A percentile compares a stretch with the other conserved stretches of the same genome.
These are phyloP conservation scores for Corynorhinus townsendii DNA, from an alignment of 2,113 vertebrate species.

Conservation along the genomic window DNA sequence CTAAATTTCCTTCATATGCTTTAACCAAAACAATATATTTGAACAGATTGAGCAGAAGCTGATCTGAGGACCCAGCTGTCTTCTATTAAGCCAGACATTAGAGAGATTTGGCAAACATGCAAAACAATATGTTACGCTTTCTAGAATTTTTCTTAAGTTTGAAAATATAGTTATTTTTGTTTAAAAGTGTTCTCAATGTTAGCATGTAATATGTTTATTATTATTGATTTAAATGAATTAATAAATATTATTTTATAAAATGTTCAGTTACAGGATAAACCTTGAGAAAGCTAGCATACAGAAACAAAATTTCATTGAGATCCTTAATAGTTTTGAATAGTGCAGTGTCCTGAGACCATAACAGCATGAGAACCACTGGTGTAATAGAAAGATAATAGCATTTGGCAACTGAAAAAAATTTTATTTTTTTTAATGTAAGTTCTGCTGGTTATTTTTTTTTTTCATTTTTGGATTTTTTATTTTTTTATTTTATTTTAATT, in stretches of 20 bases:
- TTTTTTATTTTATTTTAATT: too few species aligned
- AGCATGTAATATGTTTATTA: not conserved
- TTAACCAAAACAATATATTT: not conserved
- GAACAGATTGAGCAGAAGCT: not conserved
- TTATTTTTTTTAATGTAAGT: not conserved
- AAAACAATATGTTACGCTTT: not conserved
- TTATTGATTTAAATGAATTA: not conserved
- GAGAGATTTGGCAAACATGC: not conserved
- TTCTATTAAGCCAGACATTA: not conserved
- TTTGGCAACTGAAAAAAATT: not conserved
- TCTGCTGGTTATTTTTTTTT: not conserved
- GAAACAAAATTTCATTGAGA: not conserved
- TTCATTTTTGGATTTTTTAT: too few species aligned
- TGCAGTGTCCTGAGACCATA: not conserved
- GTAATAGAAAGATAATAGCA: not conserved
- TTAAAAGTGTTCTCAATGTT: not conserved
- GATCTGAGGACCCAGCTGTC: not conserved
- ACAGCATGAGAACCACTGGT: not conserved
- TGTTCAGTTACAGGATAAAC: not conserved
- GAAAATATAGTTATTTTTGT: not conserved
- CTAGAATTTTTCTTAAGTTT: not conserved
- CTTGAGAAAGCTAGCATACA: not conserved
- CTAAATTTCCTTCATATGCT: not conserved
- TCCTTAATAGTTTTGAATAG: not conserved
- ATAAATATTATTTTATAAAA: not conserved